phyloP scores from a whole-genome alignment of 2,888 invertebrate species.

The Hyposoter didymator region DNA sequence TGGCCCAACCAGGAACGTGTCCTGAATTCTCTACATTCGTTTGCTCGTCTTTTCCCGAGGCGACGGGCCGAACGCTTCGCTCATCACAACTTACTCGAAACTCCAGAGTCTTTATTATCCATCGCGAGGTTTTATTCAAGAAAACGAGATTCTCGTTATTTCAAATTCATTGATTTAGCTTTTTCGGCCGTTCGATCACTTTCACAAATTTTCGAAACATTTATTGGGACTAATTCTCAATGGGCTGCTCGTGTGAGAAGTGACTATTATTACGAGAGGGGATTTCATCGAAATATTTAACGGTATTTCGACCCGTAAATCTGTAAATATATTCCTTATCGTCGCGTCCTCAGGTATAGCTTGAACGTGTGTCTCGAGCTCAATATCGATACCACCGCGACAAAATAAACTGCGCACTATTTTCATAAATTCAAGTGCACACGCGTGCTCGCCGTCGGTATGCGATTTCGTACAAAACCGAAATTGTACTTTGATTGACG shows the following conservation, averaged over 20 bases:
- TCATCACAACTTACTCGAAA: background rate
- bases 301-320: conserved; percentile 37
- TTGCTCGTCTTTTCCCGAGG: background rate
- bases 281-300: background rate
- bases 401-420: background rate
- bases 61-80: background rate
- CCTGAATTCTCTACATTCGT: background rate
- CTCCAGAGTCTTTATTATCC: background rate
- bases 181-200: background rate
- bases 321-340: conserved; percentile 7
- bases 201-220: background rate
- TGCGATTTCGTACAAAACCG: background rate
- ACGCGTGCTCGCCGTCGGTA: background rate
- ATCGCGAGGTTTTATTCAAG: background rate
- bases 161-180: background rate
- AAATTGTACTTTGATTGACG: conserved; percentile 24
- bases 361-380: background rate
- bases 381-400: background rate
- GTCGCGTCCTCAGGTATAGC: background rate
- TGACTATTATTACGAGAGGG: background rate
- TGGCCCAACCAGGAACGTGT: too few species aligned
- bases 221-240: background rate
- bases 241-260: background rate
- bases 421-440: background rate
- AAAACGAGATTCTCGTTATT: background rate